Conservation (phyloP, 2,113 vertebrate species). For the Crotalus tigris region DNA sequence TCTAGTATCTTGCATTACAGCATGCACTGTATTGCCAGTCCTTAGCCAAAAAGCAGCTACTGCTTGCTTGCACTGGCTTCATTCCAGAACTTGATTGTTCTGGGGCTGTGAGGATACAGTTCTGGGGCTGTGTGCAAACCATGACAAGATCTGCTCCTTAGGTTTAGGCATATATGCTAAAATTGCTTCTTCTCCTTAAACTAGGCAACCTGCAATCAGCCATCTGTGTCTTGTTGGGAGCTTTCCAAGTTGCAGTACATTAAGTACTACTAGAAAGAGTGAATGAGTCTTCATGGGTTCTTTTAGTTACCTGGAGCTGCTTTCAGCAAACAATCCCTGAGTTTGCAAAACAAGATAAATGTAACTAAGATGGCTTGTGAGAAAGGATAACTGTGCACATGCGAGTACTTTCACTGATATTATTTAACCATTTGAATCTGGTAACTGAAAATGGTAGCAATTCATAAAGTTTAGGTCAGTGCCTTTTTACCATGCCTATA, state of each 20-base stretch:
- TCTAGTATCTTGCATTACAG: neutral
- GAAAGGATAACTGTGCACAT: neutral
- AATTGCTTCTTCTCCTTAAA: neutral
- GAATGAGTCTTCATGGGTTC: neutral
- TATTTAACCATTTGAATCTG: neutral
- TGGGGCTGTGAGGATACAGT: neutral
- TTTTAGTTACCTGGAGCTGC: neutral
- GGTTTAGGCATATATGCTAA: neutral
- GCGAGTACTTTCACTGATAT: neutral
- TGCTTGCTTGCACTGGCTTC: neutral
- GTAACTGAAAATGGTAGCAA: neutral
- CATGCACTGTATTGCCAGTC: neutral
- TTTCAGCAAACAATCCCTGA: neutral
- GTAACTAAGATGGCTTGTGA: neutral
- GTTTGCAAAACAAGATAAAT: neutral
- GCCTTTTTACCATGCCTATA: neutral
- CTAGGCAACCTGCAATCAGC: neutral
- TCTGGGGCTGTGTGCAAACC: neutral
- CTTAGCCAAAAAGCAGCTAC: neutral
- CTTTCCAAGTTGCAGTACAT: neutral
- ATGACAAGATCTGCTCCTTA: neutral
- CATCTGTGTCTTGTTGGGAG: neutral
- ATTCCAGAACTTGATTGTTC: neutral
- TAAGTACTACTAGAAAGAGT: neutral
- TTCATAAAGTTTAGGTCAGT: neutral